phyloP scores from a whole-genome alignment of 2,888 invertebrate species.

The Acronicta aceris region DNA sequence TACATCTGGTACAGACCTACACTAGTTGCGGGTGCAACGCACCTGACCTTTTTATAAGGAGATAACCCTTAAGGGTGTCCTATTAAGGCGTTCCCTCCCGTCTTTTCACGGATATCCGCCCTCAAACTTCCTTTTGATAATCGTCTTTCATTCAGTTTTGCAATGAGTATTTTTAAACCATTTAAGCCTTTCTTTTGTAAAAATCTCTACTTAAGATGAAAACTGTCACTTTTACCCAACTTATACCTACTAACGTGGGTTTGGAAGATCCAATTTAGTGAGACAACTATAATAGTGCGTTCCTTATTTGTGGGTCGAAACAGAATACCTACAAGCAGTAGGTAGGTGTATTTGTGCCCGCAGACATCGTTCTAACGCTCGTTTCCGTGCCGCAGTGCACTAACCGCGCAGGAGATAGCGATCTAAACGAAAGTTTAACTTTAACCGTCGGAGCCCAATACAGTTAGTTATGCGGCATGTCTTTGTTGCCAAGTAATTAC shows the following conservation, averaged over 20 bases:
- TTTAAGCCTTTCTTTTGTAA: background rate
- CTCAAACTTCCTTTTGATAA: background rate
- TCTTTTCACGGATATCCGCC: background rate
- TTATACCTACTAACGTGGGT: background rate
- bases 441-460: slow-evolving; percentile 37
- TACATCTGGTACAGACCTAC: no score
- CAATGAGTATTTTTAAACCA: background rate
- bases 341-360: background rate
- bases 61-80: background rate
- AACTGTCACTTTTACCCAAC: no score
- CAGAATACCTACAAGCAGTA: background rate
- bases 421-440: slow-evolving; percentile 57
- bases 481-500: slow-evolving; percentile 53
- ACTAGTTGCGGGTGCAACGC: no score
- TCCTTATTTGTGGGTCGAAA: background rate
- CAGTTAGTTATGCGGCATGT: slow-evolving; percentile 41
- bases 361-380: slow-evolving; percentile 4
- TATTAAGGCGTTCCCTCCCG: background rate
- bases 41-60: background rate
- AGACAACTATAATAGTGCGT: background rate
- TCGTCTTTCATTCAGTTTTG: background rate
- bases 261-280: background rate
- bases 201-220: no score
- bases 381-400: slow-evolving; percentile 48
- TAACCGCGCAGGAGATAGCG: slow-evolving; percentile 42